phyloP scores from a whole-genome alignment of 2,888 invertebrate species.

The Chromoteleia sp. region DNA sequence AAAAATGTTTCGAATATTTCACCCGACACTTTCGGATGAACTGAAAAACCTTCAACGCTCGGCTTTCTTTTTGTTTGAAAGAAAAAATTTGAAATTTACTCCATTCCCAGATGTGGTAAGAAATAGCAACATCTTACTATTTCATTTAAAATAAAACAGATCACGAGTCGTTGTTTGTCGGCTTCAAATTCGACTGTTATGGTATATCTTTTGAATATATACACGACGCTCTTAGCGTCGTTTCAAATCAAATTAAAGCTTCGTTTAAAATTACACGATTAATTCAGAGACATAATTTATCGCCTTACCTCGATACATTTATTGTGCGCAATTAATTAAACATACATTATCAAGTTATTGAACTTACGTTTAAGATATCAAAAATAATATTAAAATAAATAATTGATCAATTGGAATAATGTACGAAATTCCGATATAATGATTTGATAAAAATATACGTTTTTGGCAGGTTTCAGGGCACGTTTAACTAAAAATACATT shows the following conservation, averaged over 20 bases:
- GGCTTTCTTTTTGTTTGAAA: slow-evolving; percentile 29
- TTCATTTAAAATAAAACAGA: slow-evolving; percentile 12
- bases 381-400: no score
- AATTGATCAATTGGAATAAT: slow-evolving; percentile 5
- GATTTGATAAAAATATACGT: slow-evolving; percentile 42
- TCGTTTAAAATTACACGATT: no score
- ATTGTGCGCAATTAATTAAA: no score
- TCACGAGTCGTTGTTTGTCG: no score
- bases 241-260: no score
- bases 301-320: no score
- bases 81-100: slow-evolving; percentile 37
- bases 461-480: slow-evolving; percentile 44
- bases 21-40: slow-evolving; percentile 56
- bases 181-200: no score
- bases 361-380: no score
- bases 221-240: no score
- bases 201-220: no score
- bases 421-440: slow-evolving; percentile 18
- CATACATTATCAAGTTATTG: no score
- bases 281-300: no score
- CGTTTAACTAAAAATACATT: slow-evolving; percentile 51
- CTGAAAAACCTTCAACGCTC: slow-evolving; percentile 25
- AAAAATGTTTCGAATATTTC: slow-evolving; percentile 30
- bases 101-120: slow-evolving; percentile 32
- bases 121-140: slow-evolving; percentile 5